A percentile compares a stretch with the other conserved stretches of the same genome.
Conservation (phyloP, 2,888 invertebrate species). For the Heliconius aoede region DNA sequence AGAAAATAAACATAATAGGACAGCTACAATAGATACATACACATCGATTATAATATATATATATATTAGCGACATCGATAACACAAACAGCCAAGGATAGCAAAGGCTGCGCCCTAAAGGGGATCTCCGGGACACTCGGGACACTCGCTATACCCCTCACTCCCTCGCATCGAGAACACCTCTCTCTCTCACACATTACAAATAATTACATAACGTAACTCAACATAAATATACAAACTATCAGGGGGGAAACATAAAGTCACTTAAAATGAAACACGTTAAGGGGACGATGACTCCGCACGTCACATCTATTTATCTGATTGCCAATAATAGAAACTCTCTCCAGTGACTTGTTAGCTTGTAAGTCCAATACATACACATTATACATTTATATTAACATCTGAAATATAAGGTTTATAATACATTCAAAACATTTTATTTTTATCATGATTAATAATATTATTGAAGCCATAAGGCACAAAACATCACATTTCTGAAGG, state of each 20-base stretch:
- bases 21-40: slow-evolving; percentile 77
- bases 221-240: slow-evolving; percentile 75
- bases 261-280: slow-evolving; percentile 67
- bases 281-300: slow-evolving; percentile 65
- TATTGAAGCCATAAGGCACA: neutral
- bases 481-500: slow-evolving; percentile 54
- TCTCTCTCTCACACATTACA: slow-evolving; percentile 84
- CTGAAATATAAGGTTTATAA: slow-evolving; percentile 40
- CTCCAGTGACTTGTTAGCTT: slow-evolving; percentile 60
- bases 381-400: slow-evolving; percentile 40
- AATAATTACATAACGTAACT: slow-evolving; percentile 79
- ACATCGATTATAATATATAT: slow-evolving; percentile 67
- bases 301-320: slow-evolving; percentile 52
- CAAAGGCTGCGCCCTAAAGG: slow-evolving; percentile 82
- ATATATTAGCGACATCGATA: slow-evolving; percentile 77
- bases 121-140: slow-evolving; percentile 81
- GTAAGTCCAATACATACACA: slow-evolving; percentile 47
- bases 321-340: slow-evolving; percentile 58
- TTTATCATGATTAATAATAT: slow-evolving; percentile 2
- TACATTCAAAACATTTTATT: slow-evolving; percentile 22
- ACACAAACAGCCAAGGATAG: slow-evolving; percentile 83
- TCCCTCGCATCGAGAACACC: slow-evolving; percentile 84
- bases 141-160: slow-evolving; percentile 83
- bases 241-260: slow-evolving; percentile 66
- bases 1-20: slow-evolving; percentile 62